Base-by-base conservation (phyloP, 1,140 invertebrate species). In the Copidosoma floridanum region DNA sequence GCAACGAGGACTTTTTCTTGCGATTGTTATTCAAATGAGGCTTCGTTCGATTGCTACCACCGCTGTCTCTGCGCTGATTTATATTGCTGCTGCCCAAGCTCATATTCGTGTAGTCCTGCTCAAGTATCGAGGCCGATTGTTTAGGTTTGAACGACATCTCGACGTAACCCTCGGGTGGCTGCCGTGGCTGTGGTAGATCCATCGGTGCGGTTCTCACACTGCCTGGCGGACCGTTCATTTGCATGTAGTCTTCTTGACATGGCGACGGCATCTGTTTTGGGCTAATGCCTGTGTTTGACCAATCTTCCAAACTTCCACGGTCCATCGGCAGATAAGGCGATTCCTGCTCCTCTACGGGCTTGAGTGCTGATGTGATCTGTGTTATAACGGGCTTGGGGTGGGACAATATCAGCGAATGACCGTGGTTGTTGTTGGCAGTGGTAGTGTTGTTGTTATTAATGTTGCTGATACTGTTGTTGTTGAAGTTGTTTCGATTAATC, bases 121-220 rank as follows among this genome's bases (percentile, higher is more conserved):
- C 77, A 10, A 74, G 54, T n/a, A n/a, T n/a, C n/a, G n/a, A n/a
- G n/a, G n/a, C n/a, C 37, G 54, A 72, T 20, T 67, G 69, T 47
- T 77, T 72, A 0, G 68, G 46, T 56, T 79, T 80, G 27, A 79
- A 82, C 0, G 81, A 78, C 85, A 87, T 88, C 59, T 86, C 84
- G 2, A 87, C 83, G 64, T 87, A 87, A 32, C 84, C 84, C 20
- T 85, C 85, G 1, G 76, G 76, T 4, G 78, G 71, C 43, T 76
- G 75, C n/a, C 79, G 72, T 6, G 81, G 73, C 26, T 79, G 74
- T 5, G 75, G 79, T 50, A 81, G 73, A 66, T 80, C 76, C 21
- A 82, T 69, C 5, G 78, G 73, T 18, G 77, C 74, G 5, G 80
- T 79, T 69, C 72, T 72, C 18, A 62, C 74, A 14, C 61, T 63